Percentiles rank a stretch among this genome's conserved stretches.
phyloP scores from a whole-genome alignment of 1,140 invertebrate genomes.

The Drosophila nigrodunni region DNA sequence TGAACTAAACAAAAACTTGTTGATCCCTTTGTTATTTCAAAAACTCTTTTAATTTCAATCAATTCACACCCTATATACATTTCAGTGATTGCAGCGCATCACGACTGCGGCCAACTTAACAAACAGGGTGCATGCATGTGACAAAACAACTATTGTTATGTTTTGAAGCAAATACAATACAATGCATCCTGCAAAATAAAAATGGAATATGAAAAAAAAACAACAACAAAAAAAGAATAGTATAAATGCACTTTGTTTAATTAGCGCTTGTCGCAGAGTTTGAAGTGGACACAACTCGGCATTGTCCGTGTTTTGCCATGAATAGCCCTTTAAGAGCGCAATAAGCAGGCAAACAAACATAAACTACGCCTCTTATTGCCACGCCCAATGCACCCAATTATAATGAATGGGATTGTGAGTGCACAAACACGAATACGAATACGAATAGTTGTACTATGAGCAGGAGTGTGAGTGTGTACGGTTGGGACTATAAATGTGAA shows the following conservation, averaged over 20 bases:
- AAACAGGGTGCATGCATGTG: conserved; percentile 3
- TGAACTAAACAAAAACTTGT: no score
- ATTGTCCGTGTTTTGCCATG: conserved; percentile 51
- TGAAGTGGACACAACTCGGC: conserved; percentile 26
- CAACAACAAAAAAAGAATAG: conserved; percentile 16
- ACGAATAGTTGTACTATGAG: background rate
- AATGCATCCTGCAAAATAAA: conserved; percentile 27
- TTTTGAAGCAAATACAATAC: conserved; percentile 60
- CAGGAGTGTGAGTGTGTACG: conserved; percentile 2
- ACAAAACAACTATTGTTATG: conserved; percentile 49
- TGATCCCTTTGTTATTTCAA: no score
- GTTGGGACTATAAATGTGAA: background rate
- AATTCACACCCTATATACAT: no score
- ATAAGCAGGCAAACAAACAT: conserved; percentile 44
- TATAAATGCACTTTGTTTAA: conserved; percentile 56
- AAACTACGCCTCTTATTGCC: conserved; percentile 34
- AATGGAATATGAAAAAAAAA: conserved; percentile 19
- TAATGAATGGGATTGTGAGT: conserved; percentile 48
- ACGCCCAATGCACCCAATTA: conserved; percentile 57
- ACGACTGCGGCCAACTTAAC: conserved; percentile 17
- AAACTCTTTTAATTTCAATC: no score
- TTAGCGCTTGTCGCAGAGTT: conserved; percentile 54
- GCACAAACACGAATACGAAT: conserved; percentile 14
- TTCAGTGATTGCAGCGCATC: conserved; percentile 30
- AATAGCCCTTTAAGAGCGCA: conserved; percentile 64